Conservation (phyloP, 2,797 vertebrate genomes). For the Chrysocyon brachyurus region DNA sequence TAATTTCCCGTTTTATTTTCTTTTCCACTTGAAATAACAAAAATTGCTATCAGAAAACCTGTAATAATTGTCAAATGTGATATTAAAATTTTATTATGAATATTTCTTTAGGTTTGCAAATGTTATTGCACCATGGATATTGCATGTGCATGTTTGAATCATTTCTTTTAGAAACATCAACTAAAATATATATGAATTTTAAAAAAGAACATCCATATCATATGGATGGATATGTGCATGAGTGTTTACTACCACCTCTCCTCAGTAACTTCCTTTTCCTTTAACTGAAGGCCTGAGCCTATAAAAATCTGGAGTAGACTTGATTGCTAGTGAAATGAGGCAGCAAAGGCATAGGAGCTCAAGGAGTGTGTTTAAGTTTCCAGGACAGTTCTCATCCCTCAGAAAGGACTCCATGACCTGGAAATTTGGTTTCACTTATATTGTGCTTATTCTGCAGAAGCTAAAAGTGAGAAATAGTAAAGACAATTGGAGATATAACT, state of each 20-base stretch:
- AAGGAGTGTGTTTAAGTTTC: neutral
- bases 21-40: conserved; percentile 5
- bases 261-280: neutral
- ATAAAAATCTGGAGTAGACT: neutral
- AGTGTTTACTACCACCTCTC: neutral
- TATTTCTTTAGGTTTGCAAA: neutral
- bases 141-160: neutral
- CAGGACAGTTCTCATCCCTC: neutral
- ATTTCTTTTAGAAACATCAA: neutral
- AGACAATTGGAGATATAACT: neutral
- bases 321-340: neutral
- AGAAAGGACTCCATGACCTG: neutral
- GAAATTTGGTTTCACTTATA: neutral
- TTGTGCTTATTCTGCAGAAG: neutral
- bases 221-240: neutral
- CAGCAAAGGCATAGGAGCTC: neutral
- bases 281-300: neutral
- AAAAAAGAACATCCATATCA: neutral
- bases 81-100: neutral
- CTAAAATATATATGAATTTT: neutral
- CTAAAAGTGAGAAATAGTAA: neutral
- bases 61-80: conserved; percentile 26
- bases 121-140: neutral
- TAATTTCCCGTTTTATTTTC: neutral
- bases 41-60: neutral